Evolutionary conservation across 2,888 invertebrate species (phyloP).

Genomic region (Trissonchulus sp.): DNA sequence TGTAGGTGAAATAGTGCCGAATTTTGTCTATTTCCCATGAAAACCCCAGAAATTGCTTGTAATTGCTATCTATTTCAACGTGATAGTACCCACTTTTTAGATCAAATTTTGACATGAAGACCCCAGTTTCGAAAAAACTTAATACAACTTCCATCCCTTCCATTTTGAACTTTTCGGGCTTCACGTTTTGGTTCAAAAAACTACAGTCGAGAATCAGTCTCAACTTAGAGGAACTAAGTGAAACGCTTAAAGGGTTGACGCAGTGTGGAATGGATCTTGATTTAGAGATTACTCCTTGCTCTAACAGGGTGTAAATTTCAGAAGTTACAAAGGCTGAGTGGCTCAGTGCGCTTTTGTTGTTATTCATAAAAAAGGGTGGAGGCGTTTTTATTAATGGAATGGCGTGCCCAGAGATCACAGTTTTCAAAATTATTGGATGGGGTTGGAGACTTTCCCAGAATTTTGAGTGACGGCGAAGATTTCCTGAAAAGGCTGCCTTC

Average conservation of each 20-base stretch:
- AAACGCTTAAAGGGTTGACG: not conserved
- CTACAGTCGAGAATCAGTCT: not conserved
- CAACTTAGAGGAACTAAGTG: not conserved
- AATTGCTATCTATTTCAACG: not conserved
- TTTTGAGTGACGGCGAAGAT: not conserved
- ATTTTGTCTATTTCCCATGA: not conserved
- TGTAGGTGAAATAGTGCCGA: not conserved
- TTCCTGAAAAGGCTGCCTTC: not conserved
- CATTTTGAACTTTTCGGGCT: not conserved
- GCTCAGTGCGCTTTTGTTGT: not conserved
- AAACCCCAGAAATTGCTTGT: not conserved
- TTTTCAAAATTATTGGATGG: not conserved
- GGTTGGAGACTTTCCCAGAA: not conserved
- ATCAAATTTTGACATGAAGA: not conserved
- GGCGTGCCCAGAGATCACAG: not conserved
- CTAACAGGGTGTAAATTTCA: not conserved
- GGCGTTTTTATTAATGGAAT: not conserved
- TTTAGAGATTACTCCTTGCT: not conserved
- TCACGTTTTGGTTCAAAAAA: not conserved
- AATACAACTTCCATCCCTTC: not conserved
- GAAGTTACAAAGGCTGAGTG: not conserved
- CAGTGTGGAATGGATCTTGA: not conserved
- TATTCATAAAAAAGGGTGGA: not conserved
- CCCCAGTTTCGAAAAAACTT: not conserved
- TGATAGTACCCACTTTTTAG: not conserved